Evolutionary conservation across 2,113 vertebrate genomes (phyloP), one percentile per base, ranked within the genome.

Genomic region (Carollia perspicillata): DNA sequence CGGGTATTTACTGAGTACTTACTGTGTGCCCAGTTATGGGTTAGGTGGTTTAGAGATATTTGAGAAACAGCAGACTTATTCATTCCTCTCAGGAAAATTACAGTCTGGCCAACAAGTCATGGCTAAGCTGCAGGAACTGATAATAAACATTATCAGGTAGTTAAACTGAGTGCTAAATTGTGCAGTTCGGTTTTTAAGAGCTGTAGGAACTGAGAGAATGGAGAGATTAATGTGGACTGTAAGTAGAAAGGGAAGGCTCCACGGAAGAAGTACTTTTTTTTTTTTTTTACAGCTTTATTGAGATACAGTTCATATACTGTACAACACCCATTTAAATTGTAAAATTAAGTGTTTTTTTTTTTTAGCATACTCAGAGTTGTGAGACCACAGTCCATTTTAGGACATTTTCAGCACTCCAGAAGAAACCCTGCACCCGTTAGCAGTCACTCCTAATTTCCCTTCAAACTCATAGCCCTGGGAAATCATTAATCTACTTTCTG

Each of bases 31-130:
- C 87, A 96, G 35, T 60, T 91, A 74, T 49, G 30, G 83, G 23
- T 81, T 93, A 69, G 66, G 37, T 87, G 53, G 33, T 69, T 93
- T 49, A 77, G 40, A 92, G 51, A 58, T 72, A 81, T 69, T 37
- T 93, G 72, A 92, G n/a, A 92, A 95, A 90, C 13, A 68, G n/a
- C 78, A 81, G 11, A 86, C 30, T 87, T 80, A 63, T 14, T 95
- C 79, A 53, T 86, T 95, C 35, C 49, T 89, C 44, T 68, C 13
- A 72, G 89, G 53, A 95, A 69, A 71, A 95, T 85, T 77, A 37
- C 4, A 92, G 30, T 81, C 35, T 90, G 75, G 42, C 58, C 94
- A 65, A 87, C 33, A 94, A 60, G 28, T 53, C 42, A 68, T 91
- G 58, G 44, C 42, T 53, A 60, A 84, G 75, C 9, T 40, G 84